phyloP scores from a whole-genome alignment of 2,888 invertebrate genomes.

The Sarcophaga caerulescens region DNA sequence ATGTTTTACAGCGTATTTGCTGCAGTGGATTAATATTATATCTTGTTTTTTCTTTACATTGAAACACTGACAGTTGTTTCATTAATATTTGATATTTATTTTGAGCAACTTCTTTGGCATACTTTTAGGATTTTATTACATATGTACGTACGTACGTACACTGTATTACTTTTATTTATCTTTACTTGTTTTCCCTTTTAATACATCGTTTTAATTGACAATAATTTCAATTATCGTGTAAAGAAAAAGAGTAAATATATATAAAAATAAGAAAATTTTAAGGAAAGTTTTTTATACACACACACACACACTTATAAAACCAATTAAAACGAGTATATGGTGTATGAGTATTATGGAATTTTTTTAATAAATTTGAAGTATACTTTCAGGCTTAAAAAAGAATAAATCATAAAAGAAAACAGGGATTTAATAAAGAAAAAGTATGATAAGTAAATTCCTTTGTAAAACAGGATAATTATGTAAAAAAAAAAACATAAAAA shows the following conservation, averaged over 20 bases:
- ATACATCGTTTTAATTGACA: slow-evolving; percentile 8
- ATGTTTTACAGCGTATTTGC: not conserved
- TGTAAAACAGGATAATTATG: too few relatives aligned
- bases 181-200: not conserved
- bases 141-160: not conserved
- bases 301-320: not conserved
- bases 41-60: not conserved
- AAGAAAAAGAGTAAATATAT: slow-evolving; percentile 4
- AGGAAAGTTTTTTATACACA: not conserved
- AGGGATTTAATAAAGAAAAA: not conserved
- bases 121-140: slow-evolving; percentile 32
- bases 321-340: not conserved
- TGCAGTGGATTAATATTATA: slow-evolving; percentile 20
- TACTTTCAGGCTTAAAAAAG: not conserved
- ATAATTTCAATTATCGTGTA: slow-evolving; percentile 15
- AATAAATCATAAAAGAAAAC: not conserved
- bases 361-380: slow-evolving; percentile 24
- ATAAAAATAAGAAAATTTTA: not conserved
- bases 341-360: not conserved
- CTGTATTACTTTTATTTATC: not conserved
- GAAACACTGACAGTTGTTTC: not conserved
- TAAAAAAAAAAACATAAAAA: too few relatives aligned
- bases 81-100: slow-evolving; percentile 40
- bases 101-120: slow-evolving; percentile 12
- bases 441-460: too few relatives aligned